Conservation (phyloP, 2,113 vertebrate genomes). For the Zeus faber region DNA sequence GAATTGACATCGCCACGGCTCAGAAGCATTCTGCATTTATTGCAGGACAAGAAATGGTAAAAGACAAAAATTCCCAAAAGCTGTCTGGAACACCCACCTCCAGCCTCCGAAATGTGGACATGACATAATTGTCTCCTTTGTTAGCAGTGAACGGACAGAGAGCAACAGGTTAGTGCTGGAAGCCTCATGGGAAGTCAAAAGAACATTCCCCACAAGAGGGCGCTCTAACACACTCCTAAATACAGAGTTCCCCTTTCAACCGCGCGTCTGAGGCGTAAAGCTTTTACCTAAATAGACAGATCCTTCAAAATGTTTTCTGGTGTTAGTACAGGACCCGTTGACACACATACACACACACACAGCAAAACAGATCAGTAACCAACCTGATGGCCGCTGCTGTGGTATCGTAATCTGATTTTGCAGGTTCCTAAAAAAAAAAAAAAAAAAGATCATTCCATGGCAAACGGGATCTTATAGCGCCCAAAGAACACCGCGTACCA, state of each 20-base stretch:
- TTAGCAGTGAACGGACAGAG: constrained; percentile 88
- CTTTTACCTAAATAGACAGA: not conserved
- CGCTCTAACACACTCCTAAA: constrained; percentile 19
- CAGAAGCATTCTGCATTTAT: not conserved
- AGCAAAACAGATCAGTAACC: constrained; percentile 47
- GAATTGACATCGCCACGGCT: too few species aligned
- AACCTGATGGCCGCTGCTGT: constrained; percentile 92
- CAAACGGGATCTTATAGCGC: constrained; percentile 1
- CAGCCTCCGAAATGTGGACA: constrained; percentile 98
- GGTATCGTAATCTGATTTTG: constrained; percentile 97
- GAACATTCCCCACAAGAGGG: constrained; percentile 50
- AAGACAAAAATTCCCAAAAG: not conserved
- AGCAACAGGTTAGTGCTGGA: constrained; percentile 54
- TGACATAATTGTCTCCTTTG: constrained; percentile 97
- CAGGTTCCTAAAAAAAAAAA: constrained; percentile 83
- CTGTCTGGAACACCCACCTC: constrained; percentile 86
- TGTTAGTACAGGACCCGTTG: too few species aligned
- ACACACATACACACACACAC: not conserved
- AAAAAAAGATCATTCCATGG: not conserved
- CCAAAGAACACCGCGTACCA: too few species aligned
- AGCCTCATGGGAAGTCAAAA: constrained; percentile 38
- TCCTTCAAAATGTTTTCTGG: too few species aligned
- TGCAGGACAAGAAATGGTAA: not conserved
- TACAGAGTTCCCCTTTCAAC: not conserved
- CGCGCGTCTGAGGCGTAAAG: not conserved